These are phyloP conservation scores for Ormyrus thymus DNA, from an alignment of 2,888 invertebrate genomes.

Conservation along the genomic window DNA sequence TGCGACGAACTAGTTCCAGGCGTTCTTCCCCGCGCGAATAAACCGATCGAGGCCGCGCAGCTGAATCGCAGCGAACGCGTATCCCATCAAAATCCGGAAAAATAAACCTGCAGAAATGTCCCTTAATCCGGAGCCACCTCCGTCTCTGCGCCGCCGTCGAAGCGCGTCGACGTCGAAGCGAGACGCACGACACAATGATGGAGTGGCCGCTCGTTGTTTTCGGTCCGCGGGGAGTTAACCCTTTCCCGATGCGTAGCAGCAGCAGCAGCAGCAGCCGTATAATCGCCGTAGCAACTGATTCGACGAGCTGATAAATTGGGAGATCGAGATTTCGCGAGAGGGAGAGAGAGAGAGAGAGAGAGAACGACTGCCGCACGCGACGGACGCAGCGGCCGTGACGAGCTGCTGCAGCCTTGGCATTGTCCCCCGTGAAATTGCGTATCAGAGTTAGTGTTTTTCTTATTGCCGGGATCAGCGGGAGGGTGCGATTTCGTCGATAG, in stretches of 20 bases:
- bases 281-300: constrained; percentile 49
- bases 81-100: no score
- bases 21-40: no score
- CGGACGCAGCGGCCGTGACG: constrained; percentile 26
- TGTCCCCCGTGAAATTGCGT: no score
- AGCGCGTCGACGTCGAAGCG: constrained; percentile 18
- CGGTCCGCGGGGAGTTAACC: constrained; percentile 44
- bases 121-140: no score
- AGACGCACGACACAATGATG: constrained; percentile 49
- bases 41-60: no score
- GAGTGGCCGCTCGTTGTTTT: constrained; percentile 1
- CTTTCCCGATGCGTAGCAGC: constrained; percentile 7
- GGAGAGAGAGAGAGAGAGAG: neutral
- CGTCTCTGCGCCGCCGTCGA: neutral
- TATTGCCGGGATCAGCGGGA: no score
- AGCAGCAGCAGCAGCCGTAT: neutral
- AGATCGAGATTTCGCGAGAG: constrained; percentile 47
- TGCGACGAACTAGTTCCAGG: no score
- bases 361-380: neutral
- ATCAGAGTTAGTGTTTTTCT: no score
- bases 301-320: constrained; percentile 57
- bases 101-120: no score
- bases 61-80: no score
- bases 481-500: no score
- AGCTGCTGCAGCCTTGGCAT: neutral